Evolutionary conservation across 2,113 vertebrate species (phyloP), one percentile per base, ranked within the genome.

Genomic region (Tragelaphus strepsiceros): DNA sequence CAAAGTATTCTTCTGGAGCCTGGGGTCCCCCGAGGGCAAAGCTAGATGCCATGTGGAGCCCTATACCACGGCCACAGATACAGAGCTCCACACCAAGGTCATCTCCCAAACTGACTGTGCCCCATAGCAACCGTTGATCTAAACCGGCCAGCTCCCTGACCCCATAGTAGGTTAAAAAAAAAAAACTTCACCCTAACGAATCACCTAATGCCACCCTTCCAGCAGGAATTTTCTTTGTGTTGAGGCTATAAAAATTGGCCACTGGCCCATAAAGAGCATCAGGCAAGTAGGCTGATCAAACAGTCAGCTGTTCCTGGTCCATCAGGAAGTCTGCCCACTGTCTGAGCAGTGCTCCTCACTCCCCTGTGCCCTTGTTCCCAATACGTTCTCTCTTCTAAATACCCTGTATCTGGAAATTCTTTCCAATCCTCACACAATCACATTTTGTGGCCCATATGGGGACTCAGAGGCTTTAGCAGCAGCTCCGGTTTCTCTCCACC

Each of bases 281-380:
- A 22, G 6, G 67, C 67, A 22, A 0, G 10, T n/a, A 0, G 0
- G 67, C 2, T 39, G 35, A 39, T 39, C 35, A 3, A 39, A 2
- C 35, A 39, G 35, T 39, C 35, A 39, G 35, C 35, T 39, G 10
- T 39, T 19, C 35, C 67, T 74, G n/a, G 19, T 39, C n/a, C 67
- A 22, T 74, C n/a, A 39, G 67, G 35, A 74, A 21, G 19, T 74
- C 67, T 74, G n/a, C 28, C 67, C 67, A 22, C n/a, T 22, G n/a
- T 71, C 67, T 74, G n/a, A 39, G 5, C 67, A 74, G n/a, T n/a
- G 5, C 67, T 71, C n/a, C n/a, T 71, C 67, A 22, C 67, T 71
- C 67, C 43, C 67, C 67, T 71, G n/a, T 71, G 9, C 4, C 9
- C 19, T 39, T 21, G 19, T 22, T 71, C n/a, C n/a, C 67, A 12